These are phyloP conservation scores for Aptenodytes patagonicus DNA, from an alignment of 2,113 vertebrate genomes.

Conservation along the genomic window DNA sequence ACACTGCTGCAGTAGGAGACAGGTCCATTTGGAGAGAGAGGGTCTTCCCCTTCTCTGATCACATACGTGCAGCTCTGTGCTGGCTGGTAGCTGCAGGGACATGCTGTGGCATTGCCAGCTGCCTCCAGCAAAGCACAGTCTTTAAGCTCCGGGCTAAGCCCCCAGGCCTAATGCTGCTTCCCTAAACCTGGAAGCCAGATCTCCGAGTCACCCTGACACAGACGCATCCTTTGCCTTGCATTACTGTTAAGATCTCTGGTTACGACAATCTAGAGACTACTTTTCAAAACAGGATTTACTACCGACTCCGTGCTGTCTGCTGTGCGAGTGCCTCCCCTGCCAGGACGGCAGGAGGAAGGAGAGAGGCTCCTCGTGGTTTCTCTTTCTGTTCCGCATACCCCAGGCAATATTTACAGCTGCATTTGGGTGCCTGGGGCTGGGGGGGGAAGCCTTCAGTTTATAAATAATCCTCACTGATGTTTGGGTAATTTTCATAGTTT, in stretches of 20 bases:
- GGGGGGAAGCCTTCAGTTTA: conserved; percentile 9
- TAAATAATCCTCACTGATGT: conserved; percentile 21
- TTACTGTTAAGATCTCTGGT: not conserved
- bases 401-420: conserved; percentile 29
- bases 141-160: not conserved
- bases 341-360: conserved; percentile 14
- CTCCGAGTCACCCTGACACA: not conserved
- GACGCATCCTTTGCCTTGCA: not conserved
- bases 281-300: conserved; percentile 24
- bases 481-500: conserved; percentile 52
- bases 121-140: not conserved
- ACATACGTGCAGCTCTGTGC: rapidly evolving
- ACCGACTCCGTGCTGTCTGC: conserved; percentile 6
- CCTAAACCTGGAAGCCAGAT: not conserved
- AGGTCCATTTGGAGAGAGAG: not conserved
- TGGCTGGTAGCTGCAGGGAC: not conserved
- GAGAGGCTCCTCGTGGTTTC: conserved; percentile 35
- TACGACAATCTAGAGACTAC: not conserved
- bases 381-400: conserved; percentile 59
- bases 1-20: not conserved
- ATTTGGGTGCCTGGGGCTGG: not conserved
- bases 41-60: not conserved
- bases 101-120: not conserved
- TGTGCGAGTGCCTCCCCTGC: not conserved
- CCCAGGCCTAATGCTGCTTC: not conserved